Base-by-base conservation (phyloP, 23 tunicate species). In the Trididemnum clinides region DNA sequence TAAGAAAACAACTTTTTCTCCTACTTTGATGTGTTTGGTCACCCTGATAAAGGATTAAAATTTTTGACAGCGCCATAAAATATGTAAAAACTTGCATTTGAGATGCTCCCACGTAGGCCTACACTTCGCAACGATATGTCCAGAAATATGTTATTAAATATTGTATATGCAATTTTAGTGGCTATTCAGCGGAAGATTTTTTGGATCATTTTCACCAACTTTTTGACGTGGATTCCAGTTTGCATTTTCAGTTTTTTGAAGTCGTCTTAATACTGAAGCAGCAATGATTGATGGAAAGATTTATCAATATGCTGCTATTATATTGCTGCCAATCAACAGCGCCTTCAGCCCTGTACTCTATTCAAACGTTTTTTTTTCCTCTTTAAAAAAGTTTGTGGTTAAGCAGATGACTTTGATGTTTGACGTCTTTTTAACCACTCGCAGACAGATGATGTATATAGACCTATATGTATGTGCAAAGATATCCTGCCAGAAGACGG, bases 261-360 rank as follows among this genome's bases (percentile, higher is more conserved):
- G 21, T 38, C 74, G 2, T 31, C 62, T 1, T 2, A 80, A 71
- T 30, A n/a, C 34, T 28, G 31, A 49, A 20, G 66, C 19, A 6
- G 7, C 4, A 2, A 2, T 54, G 65, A 34, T 78, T 3, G 36
- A 62, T 33, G 88, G 88, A 36, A 49, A 59, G 18, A 82, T 73
- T 35, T 85, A 85, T 36, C 65, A 33, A 54, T 73, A 73, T 7
- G 82, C 82, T 3, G 88, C 88, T 0, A 73, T 85, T 3, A 38
- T 85, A 33, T 51, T 85, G 18, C 73, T 85, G 34, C 88, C 88
- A 0, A 73, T 85, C 20, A 85, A 85, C 74, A 85, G 88, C 34
- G 77, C 88, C 1, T 1, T 85, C 36, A 85, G 57, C 27, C 88
- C 88, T 2, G 22, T 85, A 2, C 27, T 85, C 0, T 85, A 85